A percentile compares a stretch with the other conserved stretches of the same genome.
Conservation (phyloP, 1,140 invertebrate species). For the Phortica variegata region DNA sequence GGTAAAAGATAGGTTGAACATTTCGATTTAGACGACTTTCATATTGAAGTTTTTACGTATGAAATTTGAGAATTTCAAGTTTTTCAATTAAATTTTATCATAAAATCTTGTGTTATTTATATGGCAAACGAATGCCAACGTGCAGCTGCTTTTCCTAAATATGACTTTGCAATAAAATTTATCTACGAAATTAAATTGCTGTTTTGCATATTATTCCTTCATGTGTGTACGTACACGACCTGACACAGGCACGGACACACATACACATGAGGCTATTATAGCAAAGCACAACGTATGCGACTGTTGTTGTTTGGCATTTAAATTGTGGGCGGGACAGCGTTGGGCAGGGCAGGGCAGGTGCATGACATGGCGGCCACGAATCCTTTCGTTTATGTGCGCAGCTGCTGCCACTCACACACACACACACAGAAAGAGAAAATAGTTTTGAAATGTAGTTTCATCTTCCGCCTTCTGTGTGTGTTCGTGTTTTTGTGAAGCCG, state of each 20-base stretch:
- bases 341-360: too few species aligned
- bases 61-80: slow-evolving; percentile 5
- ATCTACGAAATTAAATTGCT: slow-evolving; percentile 47
- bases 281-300: too few species aligned
- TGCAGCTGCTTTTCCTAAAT: slow-evolving; percentile 42
- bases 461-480: too few species aligned
- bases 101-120: slow-evolving; percentile 27
- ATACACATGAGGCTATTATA: too few species aligned
- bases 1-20: too few species aligned
- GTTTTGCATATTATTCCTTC: slow-evolving; percentile 35
- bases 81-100: slow-evolving; percentile 33
- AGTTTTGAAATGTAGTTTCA: slow-evolving; percentile 34
- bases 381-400: too few species aligned
- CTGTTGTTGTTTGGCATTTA: too few species aligned
- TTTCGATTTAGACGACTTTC: too few species aligned
- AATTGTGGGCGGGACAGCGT: too few species aligned
- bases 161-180: slow-evolving; percentile 48
- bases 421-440: slow-evolving; percentile 31
- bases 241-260: slow-evolving; percentile 22
- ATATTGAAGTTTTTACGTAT: too few species aligned
- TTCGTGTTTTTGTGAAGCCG: slow-evolving; percentile 11
- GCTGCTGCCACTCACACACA: too few species aligned
- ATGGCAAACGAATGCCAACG: background rate
- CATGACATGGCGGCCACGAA: too few species aligned
- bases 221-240: slow-evolving; percentile 29